Evolutionary conservation across 2,888 invertebrate genomes (phyloP).

Genomic region (Gerris lacustris): DNA sequence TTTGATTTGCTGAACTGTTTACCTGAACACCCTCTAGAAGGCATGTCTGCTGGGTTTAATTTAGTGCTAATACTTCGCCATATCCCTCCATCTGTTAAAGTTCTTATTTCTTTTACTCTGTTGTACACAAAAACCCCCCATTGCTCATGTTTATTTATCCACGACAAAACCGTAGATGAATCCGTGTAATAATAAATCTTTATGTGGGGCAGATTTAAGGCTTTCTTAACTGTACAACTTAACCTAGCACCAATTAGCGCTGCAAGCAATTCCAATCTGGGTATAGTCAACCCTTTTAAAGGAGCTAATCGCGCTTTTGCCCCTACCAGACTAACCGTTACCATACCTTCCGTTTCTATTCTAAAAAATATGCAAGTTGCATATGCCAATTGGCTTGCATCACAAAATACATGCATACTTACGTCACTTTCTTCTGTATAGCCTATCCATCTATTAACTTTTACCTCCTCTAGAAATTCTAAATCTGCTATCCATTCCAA

Average conservation of each 20-base stretch:
- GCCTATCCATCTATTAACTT: constrained; percentile 2
- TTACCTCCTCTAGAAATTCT: background rate
- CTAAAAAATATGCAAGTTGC: constrained; percentile 31
- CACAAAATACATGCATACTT: no score
- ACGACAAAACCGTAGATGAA: constrained; percentile 30
- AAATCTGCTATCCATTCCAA: constrained; percentile 13
- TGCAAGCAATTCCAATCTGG: constrained; percentile 33
- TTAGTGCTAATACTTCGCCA: background rate
- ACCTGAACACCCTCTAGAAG: constrained; percentile 9
- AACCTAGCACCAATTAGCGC: constrained; percentile 31
- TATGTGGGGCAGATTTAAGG: constrained; percentile 15
- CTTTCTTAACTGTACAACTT: constrained; percentile 19
- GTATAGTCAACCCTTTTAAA: constrained; percentile 30
- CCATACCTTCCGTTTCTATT: constrained; percentile 19
- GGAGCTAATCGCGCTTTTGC: constrained; percentile 33
- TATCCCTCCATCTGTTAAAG: background rate
- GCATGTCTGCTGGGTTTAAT: constrained; percentile 8
- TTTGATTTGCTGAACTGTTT: background rate
- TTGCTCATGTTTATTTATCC: constrained; percentile 29
- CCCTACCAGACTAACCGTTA: constrained; percentile 28
- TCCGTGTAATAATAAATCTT: constrained; percentile 31
- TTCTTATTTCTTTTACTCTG: constrained; percentile 28
- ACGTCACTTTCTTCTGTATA: background rate
- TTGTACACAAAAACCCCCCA: constrained; percentile 29
- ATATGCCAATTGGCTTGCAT: constrained; percentile 31